Percentiles rank a stretch among this genome's conserved stretches.
These are phyloP conservation scores for Sebastes elongatus DNA, from an alignment of 2,797 vertebrate genomes.

Conservation along the genomic window DNA sequence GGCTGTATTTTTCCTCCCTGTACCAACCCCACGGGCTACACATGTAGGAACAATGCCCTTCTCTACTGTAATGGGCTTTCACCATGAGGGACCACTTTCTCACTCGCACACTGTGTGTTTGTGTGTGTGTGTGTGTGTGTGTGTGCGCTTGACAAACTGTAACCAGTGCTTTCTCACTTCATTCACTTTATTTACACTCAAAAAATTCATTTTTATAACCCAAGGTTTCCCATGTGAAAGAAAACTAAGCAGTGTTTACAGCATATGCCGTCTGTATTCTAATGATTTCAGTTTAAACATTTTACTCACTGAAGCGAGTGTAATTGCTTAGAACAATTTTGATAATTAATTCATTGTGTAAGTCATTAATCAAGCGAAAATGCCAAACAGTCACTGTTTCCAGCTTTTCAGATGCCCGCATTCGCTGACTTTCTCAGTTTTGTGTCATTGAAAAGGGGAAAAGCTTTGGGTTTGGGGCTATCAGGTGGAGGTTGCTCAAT, in stretches of 20 bases:
- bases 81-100: slow-evolving; percentile 46
- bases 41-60: slow-evolving; percentile 54
- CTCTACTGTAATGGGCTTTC: slow-evolving; percentile 55
- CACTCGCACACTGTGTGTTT: background rate
- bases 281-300: background rate
- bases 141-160: slow-evolving; percentile 12
- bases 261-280: background rate
- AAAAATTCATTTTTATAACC: background rate
- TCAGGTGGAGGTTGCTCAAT: background rate
- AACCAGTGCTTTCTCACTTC: background rate
- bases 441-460: background rate
- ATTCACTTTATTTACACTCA: background rate
- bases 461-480: background rate
- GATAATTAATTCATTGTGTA: background rate
- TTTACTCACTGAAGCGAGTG: background rate
- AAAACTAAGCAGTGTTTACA: background rate
- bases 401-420: background rate
- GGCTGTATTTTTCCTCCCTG: slow-evolving; percentile 51
- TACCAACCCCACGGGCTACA: slow-evolving; percentile 50
- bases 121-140: background rate
- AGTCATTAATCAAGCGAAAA: background rate
- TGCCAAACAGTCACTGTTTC: background rate
- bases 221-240: background rate
- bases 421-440: background rate
- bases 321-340: background rate